Evolutionary conservation across 2,888 invertebrate genomes (phyloP), one percentile per base, ranked within the genome.

Genomic region (Oxyteleia sp.): DNA sequence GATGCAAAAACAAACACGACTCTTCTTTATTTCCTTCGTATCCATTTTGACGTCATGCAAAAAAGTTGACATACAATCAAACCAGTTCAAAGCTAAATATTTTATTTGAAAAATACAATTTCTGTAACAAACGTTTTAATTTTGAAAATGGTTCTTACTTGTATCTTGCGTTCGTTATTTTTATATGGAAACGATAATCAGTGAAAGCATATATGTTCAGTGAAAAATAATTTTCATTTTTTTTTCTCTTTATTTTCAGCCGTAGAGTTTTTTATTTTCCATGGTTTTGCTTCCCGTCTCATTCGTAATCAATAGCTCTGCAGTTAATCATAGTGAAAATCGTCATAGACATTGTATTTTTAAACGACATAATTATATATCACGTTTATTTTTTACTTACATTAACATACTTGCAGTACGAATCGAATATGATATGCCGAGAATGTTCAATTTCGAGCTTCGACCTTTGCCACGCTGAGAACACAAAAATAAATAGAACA

Each of bases 101-200:
- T 66, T 74, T 74, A 81, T 81, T 81, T 81, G 74, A 81, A 81
- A 81, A 74, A 81, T 81, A 81, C 81, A 74, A 74, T 71, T 81
- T 74, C 74, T 74, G 72, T 81, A 81, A 74, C 68, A 81, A 74
- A 74, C 74, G 59, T 61, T 74, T 81, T 45, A 74, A 74, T 74
- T 66, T 81, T 74, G 68, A 61, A 74, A 74, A 74, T 81, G 41
- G 16, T 80, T 80, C 35, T 68, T 68, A 74, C 7, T 79, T 47
- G 43, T 80, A 68, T 66, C 29, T 59, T 72, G 57, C 64, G 26
- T 64, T 74, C 26, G 43, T 61, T 71, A 72, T 81, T 23, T 20
- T 69, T 38, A 13, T 43, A 23, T 49, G 71, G 43, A 74, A 74
- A 59, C 55, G 26, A 64, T 71, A 64, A 64, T 79, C 18, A 49